Percentiles rank a stretch among this genome's conserved stretches.
phyloP scores from a whole-genome alignment of 2,888 invertebrate genomes.

The Cephonodes hylas region DNA sequence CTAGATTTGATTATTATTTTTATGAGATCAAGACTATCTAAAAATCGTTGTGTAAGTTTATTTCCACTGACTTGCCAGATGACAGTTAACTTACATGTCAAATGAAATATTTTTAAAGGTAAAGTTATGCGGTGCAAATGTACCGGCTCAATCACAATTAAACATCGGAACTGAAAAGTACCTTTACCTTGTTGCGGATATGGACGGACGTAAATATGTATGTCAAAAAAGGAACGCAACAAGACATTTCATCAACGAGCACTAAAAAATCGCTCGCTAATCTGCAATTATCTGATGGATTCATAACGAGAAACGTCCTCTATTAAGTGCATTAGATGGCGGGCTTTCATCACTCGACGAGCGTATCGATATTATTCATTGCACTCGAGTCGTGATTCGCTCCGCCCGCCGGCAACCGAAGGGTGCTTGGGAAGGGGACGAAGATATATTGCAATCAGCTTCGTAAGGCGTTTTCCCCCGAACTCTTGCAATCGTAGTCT shows the following conservation, averaged over 20 bases:
- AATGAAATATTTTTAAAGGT: too few relatives aligned
- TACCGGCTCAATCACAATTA: too few relatives aligned
- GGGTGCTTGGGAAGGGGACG: conserved; percentile 24
- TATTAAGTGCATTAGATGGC: background rate
- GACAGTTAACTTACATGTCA: too few relatives aligned
- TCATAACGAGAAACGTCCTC: background rate
- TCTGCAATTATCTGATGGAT: background rate
- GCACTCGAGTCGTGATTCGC: conserved; percentile 40
- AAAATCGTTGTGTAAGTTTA: too few relatives aligned
- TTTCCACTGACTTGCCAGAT: too few relatives aligned
- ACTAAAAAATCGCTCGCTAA: background rate
- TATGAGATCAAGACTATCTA: too few relatives aligned
- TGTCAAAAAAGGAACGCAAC: background rate
- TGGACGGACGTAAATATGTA: too few relatives aligned
- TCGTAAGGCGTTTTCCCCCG: background rate
- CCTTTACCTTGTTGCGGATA: too few relatives aligned
- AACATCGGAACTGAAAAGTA: too few relatives aligned
- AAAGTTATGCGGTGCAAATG: too few relatives aligned
- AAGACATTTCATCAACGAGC: background rate
- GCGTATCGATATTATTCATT: conserved; percentile 32
- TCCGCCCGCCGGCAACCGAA: conserved; percentile 35
- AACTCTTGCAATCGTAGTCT: background rate
- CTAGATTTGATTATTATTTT: too few relatives aligned
- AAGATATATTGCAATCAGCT: conserved; percentile 3
- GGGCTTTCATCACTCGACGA: conserved; percentile 29